Evolutionary conservation across 2,113 vertebrate species (phyloP), one percentile per base, ranked within the genome.

Genomic region (Ammodytes marinus): DNA sequence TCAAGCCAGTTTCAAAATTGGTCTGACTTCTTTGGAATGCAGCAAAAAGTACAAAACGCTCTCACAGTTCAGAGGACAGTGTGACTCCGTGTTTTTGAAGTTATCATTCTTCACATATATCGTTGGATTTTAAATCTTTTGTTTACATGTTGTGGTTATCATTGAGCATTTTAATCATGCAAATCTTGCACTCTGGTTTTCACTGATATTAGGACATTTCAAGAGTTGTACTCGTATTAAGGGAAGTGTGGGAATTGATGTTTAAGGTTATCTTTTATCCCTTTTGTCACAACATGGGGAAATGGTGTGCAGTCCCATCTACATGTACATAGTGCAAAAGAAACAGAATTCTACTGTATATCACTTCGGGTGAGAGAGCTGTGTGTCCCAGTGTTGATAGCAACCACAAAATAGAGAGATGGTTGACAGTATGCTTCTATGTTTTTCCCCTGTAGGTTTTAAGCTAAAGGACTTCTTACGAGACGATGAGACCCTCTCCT

Each of bases 381-480:
- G 50, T 12, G 3, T n/a, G 12, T 17, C 54, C 6, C 45, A 14
- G 14, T 35, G 42, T 42, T 1, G n/a, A 10, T 19, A 50, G 58
- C 17, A 71, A 11, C 14, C 4, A 19, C 52, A 43, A 59, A 58
- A 83, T 58, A 19, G 46, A 53, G 4, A 52, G 42, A 42, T 67
- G 37, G 14, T 19, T 64, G 15, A 76, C 19, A 45, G 43, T 10
- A n/a, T 58, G 43, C 40, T 6, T 82, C 5, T 27, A 0, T 60
- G 8, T 46, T 1, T 53, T 53, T 43, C 27, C n/a, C 14, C 37
- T 72, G 13, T 83, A 99, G 98, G 93, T 77, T 93, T 99, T 92
- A 99, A 96, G 88, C 93, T 99, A 91, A 96, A 94, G 87, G 96
- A 99, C 94, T 99, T 99, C 77, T 92, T 99, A 82, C 82, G 86